A percentile compares a stretch with the other conserved stretches of the same genome.
Evolutionary conservation across 2,797 vertebrate species (phyloP).

Genomic region (Heteromormyrus szaboi): DNA sequence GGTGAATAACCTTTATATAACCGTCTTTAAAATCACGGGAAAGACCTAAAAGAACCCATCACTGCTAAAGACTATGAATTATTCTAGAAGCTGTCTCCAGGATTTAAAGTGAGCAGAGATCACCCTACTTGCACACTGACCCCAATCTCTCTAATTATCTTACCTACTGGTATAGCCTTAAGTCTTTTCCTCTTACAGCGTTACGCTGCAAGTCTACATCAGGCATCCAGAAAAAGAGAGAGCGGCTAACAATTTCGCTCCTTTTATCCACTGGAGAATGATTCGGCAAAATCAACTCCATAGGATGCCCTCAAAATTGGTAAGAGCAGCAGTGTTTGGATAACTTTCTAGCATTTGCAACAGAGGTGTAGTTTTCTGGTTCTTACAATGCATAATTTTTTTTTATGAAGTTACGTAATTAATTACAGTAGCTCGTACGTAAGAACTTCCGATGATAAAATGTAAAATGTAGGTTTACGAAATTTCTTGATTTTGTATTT

Average conservation of each 20-base stretch:
- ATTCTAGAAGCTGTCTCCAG: slow-evolving; percentile 12
- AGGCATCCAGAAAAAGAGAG: not conserved
- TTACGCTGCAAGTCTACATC: slow-evolving; percentile 21
- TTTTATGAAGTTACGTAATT: not conserved
- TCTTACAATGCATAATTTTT: not conserved
- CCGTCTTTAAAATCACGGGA: not conserved
- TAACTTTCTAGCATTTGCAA: not conserved
- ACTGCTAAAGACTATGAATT: not conserved
- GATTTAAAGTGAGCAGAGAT: slow-evolving; percentile 44
- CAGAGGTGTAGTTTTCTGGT: not conserved
- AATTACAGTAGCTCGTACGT: not conserved
- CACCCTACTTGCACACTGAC: slow-evolving; percentile 48
- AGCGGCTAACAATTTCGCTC: not conserved
- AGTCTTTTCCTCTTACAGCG: slow-evolving; percentile 39
- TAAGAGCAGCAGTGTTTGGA: slow-evolving; percentile 42
- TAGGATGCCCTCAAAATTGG: slow-evolving; percentile 41
- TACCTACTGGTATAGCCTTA: slow-evolving; percentile 45
- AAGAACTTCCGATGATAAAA: not conserved
- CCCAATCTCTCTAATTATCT: slow-evolving; percentile 67
- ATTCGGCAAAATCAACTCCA: slow-evolving; percentile 48
- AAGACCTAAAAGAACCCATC: not conserved
- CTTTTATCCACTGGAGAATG: slow-evolving; percentile 29
- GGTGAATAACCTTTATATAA: not conserved
- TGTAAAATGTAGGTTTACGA: not conserved
- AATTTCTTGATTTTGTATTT: not conserved